These are phyloP conservation scores for Eumerus sabulonum DNA, from an alignment of 2,888 invertebrate genomes.

Conservation along the genomic window DNA sequence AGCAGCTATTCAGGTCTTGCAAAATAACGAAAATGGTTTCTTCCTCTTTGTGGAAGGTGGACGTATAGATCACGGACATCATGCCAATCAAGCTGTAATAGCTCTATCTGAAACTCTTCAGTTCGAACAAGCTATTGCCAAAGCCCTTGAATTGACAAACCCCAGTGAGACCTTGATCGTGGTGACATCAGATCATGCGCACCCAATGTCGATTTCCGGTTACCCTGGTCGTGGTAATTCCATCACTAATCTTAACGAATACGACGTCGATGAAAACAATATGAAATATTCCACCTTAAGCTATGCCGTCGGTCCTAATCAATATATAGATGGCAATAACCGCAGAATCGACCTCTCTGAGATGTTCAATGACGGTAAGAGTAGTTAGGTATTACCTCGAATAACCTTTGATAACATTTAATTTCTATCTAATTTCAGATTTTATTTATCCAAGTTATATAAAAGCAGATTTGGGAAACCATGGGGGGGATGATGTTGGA, in stretches of 20 bases:
- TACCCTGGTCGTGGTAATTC: slow-evolving; percentile 82
- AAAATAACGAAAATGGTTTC: slow-evolving; percentile 81
- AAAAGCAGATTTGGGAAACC: slow-evolving; percentile 81
- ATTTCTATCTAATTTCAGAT: slow-evolving; percentile 58
- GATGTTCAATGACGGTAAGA: slow-evolving; percentile 17
- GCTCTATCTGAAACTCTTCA: slow-evolving; percentile 89
- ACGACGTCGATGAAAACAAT: slow-evolving; percentile 70
- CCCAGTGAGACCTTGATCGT: slow-evolving; percentile 88
- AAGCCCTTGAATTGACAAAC: slow-evolving; percentile 82
- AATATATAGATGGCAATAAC: slow-evolving; percentile 71
- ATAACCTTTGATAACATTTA: too few species aligned
- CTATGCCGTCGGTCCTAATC: slow-evolving; percentile 85
- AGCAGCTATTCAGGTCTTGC: slow-evolving; percentile 82
- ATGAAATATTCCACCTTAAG: slow-evolving; percentile 83
- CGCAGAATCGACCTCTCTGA: slow-evolving; percentile 71
- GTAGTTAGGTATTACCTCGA: not conserved
- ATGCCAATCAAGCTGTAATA: slow-evolving; percentile 82
- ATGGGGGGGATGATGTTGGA: slow-evolving; percentile 89
- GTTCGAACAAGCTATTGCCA: slow-evolving; percentile 84
- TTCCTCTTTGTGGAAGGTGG: slow-evolving; percentile 83
- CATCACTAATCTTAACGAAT: slow-evolving; percentile 79
- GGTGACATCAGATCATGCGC: slow-evolving; percentile 88
- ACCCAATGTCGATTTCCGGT: slow-evolving; percentile 87
- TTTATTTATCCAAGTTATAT: slow-evolving; percentile 73
- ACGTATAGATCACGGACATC: slow-evolving; percentile 88